Base-by-base conservation (phyloP, 1,140 invertebrate species). In the Pogonomyrmex californicus region DNA sequence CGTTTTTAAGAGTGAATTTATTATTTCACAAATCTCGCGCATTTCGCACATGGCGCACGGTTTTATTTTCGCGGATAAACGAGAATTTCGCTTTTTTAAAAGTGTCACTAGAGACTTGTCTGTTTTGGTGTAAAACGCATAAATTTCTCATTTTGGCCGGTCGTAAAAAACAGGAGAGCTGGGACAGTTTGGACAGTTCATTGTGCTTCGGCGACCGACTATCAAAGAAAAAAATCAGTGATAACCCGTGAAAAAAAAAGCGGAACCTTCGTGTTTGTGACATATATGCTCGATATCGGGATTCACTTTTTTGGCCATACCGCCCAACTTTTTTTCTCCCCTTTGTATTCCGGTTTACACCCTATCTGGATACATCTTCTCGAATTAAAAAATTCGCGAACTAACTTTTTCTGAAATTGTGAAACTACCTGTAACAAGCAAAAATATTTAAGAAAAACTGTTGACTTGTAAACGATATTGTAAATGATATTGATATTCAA, bases 281-380 rank as follows among this genome's bases (percentile, higher is more conserved):
- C 86, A 70, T 75, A 60, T 77, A 85, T 62, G 73, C 68, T 76
- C 86, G 86, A 90, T 87, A 86, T 65, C 70, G 70, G 60, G 70
- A 86, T 90, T 90, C 87, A 71, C 88, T 90, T 87, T 23, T 90
- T 87, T 85, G 68, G 88, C 81, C 81, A 14, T 17, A 2, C 36
- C 9, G 81, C 89, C 89, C 87, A 76, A 70, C 44, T 30, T 1
- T 41, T 73, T 71, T 71, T 70, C 12, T 47, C 5, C 4, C 4
- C n/a, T 14, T 66, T 36, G 49, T 65, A 54, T 38, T 62, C 41
- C 36, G 36, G n/a, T 58, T 68, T 68, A 38, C 23, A 10, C 49
- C 23, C 4, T 23, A 23, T 36, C 33, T 58, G 14, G 47, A 44
- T 41, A 44, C 49, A 51, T 79, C 36, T 49, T 65, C 30, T 79